Evolutionary conservation across 2,113 vertebrate genomes (phyloP).

Genomic region (Alligator mississippiensis): DNA sequence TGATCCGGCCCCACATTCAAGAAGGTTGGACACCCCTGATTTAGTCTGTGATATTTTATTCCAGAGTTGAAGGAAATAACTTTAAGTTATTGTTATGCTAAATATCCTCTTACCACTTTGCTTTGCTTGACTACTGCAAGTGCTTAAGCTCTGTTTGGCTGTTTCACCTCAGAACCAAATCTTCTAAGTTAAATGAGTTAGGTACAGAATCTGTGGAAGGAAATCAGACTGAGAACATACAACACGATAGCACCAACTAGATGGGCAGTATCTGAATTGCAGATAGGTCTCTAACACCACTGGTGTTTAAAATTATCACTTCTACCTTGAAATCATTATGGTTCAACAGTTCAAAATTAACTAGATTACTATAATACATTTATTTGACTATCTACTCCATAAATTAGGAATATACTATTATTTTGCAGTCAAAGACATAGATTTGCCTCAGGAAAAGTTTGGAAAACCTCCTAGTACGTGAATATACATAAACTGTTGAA

Average conservation of each 20-base stretch:
- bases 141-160: not conserved
- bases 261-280: not conserved
- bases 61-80: not conserved
- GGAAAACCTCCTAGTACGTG: not conserved
- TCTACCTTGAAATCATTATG: not conserved
- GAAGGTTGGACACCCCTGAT: not conserved
- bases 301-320: not conserved
- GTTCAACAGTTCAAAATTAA: not conserved
- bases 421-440: not conserved
- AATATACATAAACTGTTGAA: not conserved
- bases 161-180: not conserved
- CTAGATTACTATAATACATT: not conserved
- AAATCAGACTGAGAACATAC: not conserved
- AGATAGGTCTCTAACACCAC: not conserved
- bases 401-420: not conserved
- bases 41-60: not conserved
- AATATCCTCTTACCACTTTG: not conserved
- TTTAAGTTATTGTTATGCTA: not conserved
- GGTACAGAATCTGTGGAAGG: not conserved
- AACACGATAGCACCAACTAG: not conserved
- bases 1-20: too few relatives aligned
- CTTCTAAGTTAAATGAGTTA: not conserved
- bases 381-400: not conserved
- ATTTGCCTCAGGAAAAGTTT: not conserved
- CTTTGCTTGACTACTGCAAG: not conserved